phyloP scores from a whole-genome alignment of 2,888 invertebrate species.

The Adelognathus sp. region DNA sequence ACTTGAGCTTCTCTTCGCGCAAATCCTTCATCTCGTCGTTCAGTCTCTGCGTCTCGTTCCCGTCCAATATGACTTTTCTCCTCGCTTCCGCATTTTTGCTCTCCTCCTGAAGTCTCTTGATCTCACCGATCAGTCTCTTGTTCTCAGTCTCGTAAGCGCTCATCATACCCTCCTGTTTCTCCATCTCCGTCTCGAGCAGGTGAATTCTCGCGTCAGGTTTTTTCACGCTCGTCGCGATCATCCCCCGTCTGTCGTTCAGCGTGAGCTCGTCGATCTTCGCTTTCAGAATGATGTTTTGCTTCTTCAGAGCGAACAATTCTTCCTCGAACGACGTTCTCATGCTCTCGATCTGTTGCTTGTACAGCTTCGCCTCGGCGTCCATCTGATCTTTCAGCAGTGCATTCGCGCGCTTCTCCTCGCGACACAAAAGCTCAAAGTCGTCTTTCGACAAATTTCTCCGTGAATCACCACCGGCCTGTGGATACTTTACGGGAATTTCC shows the following conservation, averaged over 20 bases:
- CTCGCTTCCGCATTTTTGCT: conserved; percentile 68
- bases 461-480: conserved; percentile 69
- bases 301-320: conserved; percentile 76
- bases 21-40: conserved; percentile 75
- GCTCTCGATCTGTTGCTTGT: conserved; percentile 75
- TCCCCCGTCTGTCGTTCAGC: conserved; percentile 66
- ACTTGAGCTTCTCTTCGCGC: conserved; percentile 73
- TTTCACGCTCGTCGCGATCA: conserved; percentile 35
- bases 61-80: conserved; percentile 65
- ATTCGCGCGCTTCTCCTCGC: conserved; percentile 76
- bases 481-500: conserved; percentile 65
- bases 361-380: conserved; percentile 74
- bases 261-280: conserved; percentile 75
- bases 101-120: conserved; percentile 73
- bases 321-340: conserved; percentile 76
- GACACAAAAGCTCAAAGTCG: conserved; percentile 74
- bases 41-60: conserved; percentile 67
- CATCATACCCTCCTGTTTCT: conserved; percentile 76
- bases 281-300: conserved; percentile 77
- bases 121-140: conserved; percentile 74
- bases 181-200: conserved; percentile 73
- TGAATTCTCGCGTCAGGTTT: conserved; percentile 68
- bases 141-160: conserved; percentile 77
- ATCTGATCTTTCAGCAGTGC: conserved; percentile 73
- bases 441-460: conserved; percentile 64